Evolutionary conservation across 1,140 invertebrate genomes (phyloP).

Genomic region (Drosophila lowei): DNA sequence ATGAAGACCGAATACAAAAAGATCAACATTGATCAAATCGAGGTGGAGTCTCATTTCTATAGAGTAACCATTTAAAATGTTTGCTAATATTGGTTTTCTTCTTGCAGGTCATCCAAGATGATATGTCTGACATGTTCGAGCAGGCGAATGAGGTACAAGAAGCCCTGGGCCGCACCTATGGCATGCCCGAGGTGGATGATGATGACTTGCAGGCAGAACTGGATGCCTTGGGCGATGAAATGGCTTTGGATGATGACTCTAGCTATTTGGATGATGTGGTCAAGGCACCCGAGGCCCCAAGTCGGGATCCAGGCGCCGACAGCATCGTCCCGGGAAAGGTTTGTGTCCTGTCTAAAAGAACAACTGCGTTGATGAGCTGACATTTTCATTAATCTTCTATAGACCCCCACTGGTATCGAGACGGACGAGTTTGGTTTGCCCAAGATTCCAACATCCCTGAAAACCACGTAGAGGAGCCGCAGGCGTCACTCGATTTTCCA

Average conservation of each 20-base stretch:
- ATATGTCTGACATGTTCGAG: constrained; percentile 98
- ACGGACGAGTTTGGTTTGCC: constrained; percentile 99
- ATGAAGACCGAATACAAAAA: constrained; percentile 99
- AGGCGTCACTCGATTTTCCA: constrained; percentile 19
- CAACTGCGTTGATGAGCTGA: neutral
- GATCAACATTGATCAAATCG: constrained; percentile 98
- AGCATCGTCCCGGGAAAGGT: constrained; percentile 84
- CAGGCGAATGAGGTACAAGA: constrained; percentile 99
- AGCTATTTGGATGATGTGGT: constrained; percentile 97
- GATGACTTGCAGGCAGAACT: constrained; percentile 98
- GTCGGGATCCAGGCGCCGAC: constrained; percentile 93
- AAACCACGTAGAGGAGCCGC: constrained; percentile 69
- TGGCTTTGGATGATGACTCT: constrained; percentile 96
- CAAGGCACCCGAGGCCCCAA: constrained; percentile 93
- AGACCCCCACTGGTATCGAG: constrained; percentile 95
- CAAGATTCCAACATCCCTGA: constrained; percentile 88
- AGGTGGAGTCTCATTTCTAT: constrained; percentile 84
- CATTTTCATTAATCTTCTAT: constrained; percentile 53
- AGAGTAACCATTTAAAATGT: neutral
- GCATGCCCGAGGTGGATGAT: constrained; percentile 99
- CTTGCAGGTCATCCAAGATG: constrained; percentile 96
- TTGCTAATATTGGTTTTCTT: neutral
- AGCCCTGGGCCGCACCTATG: constrained; percentile 96
- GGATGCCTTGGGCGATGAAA: constrained; percentile 97
- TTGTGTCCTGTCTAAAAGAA: neutral